Percentiles rank a stretch among this genome's conserved stretches.
Conservation (phyloP, 2,113 vertebrate genomes). For the Chascanopsetta lugubris region DNA sequence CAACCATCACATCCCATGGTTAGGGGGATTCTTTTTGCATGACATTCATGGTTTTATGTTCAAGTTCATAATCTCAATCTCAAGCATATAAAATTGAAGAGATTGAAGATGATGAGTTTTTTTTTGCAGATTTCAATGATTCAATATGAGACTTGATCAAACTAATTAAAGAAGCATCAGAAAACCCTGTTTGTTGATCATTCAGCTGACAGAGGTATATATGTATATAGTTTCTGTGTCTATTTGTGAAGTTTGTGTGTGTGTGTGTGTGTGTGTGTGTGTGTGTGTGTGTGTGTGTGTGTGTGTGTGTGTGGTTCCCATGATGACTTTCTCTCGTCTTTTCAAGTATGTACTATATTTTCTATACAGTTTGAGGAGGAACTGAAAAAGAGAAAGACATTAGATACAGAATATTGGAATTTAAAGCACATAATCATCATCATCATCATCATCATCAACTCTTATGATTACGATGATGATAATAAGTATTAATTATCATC, state of each 20-base stretch:
- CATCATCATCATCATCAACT: no score
- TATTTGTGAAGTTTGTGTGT: background rate
- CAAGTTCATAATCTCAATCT: background rate
- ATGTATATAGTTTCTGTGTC: constrained; percentile 1
- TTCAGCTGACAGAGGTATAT: constrained; percentile 18
- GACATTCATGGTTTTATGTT: background rate
- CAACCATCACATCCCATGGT: constrained; percentile 2
- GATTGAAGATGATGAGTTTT: background rate
- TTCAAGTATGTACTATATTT: background rate
- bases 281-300: background rate
- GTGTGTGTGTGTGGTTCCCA: constrained; percentile 9
- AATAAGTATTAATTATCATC: no score
- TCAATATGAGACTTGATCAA: no score
- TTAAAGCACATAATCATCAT: background rate
- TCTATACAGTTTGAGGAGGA: constrained; percentile 79
- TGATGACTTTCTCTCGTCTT: constrained; percentile 9
- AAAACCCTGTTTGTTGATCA: constrained; percentile 35
- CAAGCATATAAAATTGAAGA: background rate
- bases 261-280: background rate
- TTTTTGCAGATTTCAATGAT: background rate
- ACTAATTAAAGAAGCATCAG: background rate
- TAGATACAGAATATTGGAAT: background rate
- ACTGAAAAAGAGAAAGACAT: constrained; percentile 60
- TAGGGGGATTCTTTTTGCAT: no score
- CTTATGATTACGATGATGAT: no score